phyloP scores from a whole-genome alignment of 2,113 vertebrate species.

The human (Homo sapiens) region GRCh38 chr13:74678501-74679000 shows the following conservation, averaged over 20 bases:
- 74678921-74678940: not conserved
- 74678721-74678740: not conserved
- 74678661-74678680: too few species aligned
- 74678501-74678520: constrained; percentile 63
- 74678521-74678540: constrained; percentile 55
- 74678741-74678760: not conserved
- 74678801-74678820: not conserved
- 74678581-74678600: not conserved
- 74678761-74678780: not conserved
- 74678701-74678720: not conserved
- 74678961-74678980: constrained; percentile 21
- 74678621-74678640: not conserved
- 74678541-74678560: not conserved
- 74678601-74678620: not conserved
- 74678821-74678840: not conserved
- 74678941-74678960: not conserved
- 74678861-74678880: constrained; percentile 36
- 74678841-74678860: not conserved
- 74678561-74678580: constrained; percentile 23
- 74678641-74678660: not conserved
- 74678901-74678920: not conserved
- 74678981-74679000: not conserved
- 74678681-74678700: not conserved
- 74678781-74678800: not conserved
- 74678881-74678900: not conserved